A percentile compares a stretch with the other conserved stretches of the same genome.
These are phyloP conservation scores for Arion vulgaris DNA, from an alignment of 1,140 invertebrate species.

Conservation along the genomic window DNA sequence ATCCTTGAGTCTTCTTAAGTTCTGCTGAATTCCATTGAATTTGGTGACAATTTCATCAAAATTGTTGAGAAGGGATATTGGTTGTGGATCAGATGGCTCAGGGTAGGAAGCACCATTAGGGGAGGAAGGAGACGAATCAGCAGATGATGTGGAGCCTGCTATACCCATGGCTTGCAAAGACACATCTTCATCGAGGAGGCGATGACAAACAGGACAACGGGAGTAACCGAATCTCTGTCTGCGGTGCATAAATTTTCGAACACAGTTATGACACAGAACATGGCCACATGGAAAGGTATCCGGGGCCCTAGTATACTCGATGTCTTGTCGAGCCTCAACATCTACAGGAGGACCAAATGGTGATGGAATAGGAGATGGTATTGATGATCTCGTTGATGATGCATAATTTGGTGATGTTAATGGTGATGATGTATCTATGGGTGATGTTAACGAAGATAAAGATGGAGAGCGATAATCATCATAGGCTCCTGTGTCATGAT, in stretches of 20 bases:
- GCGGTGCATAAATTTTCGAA: constrained; percentile 56
- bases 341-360: background rate
- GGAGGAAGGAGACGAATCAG: background rate
- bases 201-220: constrained; percentile 54
- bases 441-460: constrained; percentile 15
- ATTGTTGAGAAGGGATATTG: constrained; percentile 61
- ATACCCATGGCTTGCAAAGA: constrained; percentile 40
- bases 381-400: background rate
- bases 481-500: constrained; percentile 13
- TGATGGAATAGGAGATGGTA: constrained; percentile 28
- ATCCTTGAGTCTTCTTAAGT: constrained; percentile 56
- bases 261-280: constrained; percentile 66
- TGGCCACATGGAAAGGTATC: constrained; percentile 69
- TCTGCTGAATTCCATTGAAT: constrained; percentile 57
- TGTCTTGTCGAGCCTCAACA: constrained; percentile 28
- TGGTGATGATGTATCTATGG: background rate
- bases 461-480: constrained; percentile 19
- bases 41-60: constrained; percentile 65
- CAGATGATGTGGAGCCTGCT: background rate
- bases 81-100: constrained; percentile 43
- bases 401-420: background rate
- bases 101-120: background rate
- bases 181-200: constrained; percentile 32
- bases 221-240: constrained; percentile 32
- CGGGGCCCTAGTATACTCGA: constrained; percentile 58